Conservation (phyloP, 2,113 vertebrate species). For the Dromaius novaehollandiae region DNA sequence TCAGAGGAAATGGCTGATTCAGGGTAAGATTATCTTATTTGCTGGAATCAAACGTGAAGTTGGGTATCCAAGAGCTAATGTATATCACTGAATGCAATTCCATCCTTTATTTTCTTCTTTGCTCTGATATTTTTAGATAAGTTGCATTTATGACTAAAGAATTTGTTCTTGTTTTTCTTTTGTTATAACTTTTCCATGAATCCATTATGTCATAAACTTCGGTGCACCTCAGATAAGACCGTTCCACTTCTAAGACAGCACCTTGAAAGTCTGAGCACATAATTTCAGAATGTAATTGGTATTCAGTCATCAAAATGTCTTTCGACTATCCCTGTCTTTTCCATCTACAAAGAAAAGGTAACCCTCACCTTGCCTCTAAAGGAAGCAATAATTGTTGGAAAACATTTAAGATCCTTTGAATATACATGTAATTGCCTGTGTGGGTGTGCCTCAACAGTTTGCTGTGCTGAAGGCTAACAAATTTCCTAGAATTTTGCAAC, state of each 20-base stretch:
- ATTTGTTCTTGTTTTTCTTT: not conserved
- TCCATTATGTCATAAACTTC: not conserved
- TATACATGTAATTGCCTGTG: not conserved
- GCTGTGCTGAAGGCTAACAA: not conserved
- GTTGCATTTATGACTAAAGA: not conserved
- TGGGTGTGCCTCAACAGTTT: not conserved
- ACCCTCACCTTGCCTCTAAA: not conserved
- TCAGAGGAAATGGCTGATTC: not conserved
- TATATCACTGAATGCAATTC: not conserved
- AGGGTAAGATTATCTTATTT: not conserved
- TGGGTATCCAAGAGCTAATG: fast-evolving
- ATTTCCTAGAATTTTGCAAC: not conserved
- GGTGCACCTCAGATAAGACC: not conserved
- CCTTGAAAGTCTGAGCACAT: not conserved
- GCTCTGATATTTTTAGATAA: not conserved
- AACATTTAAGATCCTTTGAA: not conserved
- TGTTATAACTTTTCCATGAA: not conserved
- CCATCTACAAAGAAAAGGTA: not conserved
- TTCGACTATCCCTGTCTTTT: not conserved
- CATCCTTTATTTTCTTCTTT: not conserved
- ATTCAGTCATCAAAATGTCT: not conserved
- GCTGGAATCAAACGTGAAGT: not conserved
- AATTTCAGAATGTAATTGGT: not conserved
- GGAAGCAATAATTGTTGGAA: not conserved
- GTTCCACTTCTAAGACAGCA: not conserved